Base-by-base conservation (phyloP, 2,888 invertebrate genomes). In the Ernsta delagoae region DNA sequence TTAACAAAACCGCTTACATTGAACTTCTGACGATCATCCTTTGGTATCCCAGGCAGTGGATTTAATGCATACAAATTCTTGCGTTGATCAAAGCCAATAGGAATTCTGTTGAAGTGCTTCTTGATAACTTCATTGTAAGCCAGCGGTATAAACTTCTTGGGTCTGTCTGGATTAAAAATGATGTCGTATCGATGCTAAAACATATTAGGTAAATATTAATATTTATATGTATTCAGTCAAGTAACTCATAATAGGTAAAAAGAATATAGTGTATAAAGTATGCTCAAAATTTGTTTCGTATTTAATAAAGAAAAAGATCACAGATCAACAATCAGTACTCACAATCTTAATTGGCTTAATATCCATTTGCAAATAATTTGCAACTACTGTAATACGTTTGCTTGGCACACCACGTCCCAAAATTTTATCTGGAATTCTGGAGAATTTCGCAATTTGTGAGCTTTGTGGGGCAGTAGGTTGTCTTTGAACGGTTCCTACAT, bases 101-200 rank as follows among this genome's bases (percentile, higher is more conserved):
- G 75, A 0, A 91, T 81, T 0, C 76, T 81, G 0, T 92, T 89
- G 76, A 94, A 94, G 68, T 78, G 67, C 43, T 81, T 77, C 0
- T 72, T 41, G 5, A 90, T 86, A 4, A 87, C 88, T 3, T 73
- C 71, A 3, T 84, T 80, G 94, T 62, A 68, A 0, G 94, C 95
- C 0, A 72, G 62, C 0, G 95, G 87, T 65, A 95, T 77, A 74
- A 96, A 86, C 75, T 94, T 95, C 76, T 96, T 96, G 0, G 97
- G 96, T 56, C 85, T 94, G 12, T 97, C 96, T 0, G 97, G 97
- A 0, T 82, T 89, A 45, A 97, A 94, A 0, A 86, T 92, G 0
- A 98, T 96, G 78, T 99, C 99, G 84, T 99, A 99, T 79, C 99
- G 98, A 79, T 94, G 86, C 82, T 94, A 83, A 64, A 92, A 92